These are phyloP conservation scores for Mormyrus iriodes DNA, from an alignment of 2,113 vertebrate species.

Conservation along the genomic window DNA sequence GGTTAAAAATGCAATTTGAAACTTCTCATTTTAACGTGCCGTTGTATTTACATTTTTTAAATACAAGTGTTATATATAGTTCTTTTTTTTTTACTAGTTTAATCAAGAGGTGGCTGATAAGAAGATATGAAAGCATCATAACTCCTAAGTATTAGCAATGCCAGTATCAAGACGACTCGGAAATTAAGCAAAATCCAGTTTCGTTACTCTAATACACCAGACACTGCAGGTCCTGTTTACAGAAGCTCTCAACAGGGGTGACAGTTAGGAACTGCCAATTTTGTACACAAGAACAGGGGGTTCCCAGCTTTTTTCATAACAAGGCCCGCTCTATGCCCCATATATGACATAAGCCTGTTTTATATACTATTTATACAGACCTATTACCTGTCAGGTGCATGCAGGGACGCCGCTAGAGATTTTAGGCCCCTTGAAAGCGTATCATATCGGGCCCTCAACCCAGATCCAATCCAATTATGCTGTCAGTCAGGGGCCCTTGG, in stretches of 20 bases:
- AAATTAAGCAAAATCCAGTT: background rate
- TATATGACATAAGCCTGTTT: background rate
- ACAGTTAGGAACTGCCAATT: background rate
- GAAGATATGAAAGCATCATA: too few species aligned
- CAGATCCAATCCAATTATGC: too few species aligned
- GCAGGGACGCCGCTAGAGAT: too few species aligned
- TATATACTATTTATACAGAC: background rate
- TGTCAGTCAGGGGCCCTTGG: too few species aligned
- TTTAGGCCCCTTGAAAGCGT: too few species aligned
- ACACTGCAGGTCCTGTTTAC: background rate
- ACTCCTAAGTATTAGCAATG: background rate
- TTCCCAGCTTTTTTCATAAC: background rate
- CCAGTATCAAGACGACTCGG: background rate
- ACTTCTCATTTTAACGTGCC: background rate
- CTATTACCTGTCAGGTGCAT: background rate
- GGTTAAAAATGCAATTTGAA: background rate
- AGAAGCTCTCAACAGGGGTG: background rate
- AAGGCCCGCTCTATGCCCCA: background rate
- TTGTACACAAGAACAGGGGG: background rate
- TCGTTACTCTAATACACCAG: background rate
- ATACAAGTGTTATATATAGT: background rate
- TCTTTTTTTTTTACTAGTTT: background rate
- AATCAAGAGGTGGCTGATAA: too few species aligned
- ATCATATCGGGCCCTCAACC: too few species aligned
- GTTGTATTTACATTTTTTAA: background rate